A percentile compares a stretch with the other conserved stretches of the same genome.
These are phyloP conservation scores for Neosilurus mollespiculum DNA, from an alignment of 2,797 vertebrate genomes.

Conservation along the genomic window DNA sequence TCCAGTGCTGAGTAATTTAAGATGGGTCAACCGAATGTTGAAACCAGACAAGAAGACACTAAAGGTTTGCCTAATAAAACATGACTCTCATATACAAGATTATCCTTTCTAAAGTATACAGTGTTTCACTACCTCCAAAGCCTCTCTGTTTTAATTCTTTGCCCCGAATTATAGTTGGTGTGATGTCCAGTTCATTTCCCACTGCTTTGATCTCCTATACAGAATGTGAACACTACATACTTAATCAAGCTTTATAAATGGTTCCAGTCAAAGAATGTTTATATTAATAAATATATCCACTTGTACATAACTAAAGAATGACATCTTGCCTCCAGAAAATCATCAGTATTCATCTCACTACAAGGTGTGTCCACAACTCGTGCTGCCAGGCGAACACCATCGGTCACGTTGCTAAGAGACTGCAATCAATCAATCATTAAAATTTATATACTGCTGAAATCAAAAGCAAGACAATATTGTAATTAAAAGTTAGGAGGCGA, in stretches of 20 bases:
- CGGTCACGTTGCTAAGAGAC: slow-evolving; percentile 86
- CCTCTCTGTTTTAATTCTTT: slow-evolving; percentile 89
- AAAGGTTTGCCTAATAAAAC: neutral
- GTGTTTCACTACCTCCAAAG: slow-evolving; percentile 84
- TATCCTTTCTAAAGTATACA: neutral
- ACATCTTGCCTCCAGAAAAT: slow-evolving; percentile 84
- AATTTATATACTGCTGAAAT: neutral
- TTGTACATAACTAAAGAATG: neutral
- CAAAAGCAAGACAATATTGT: neutral
- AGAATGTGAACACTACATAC: slow-evolving; percentile 32
- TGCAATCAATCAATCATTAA: slow-evolving; percentile 60
- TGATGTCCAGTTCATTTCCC: slow-evolving; percentile 85
- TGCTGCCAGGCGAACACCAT: slow-evolving; percentile 90
- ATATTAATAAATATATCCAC: neutral
- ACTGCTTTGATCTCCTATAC: slow-evolving; percentile 91
- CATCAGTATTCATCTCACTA: slow-evolving; percentile 95
- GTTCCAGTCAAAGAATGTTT: neutral
- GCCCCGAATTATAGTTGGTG: slow-evolving; percentile 88
- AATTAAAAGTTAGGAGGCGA: neutral
- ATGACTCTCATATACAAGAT: neutral
- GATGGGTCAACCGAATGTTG: neutral
- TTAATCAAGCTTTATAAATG: neutral
- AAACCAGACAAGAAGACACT: neutral
- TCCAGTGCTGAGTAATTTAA: neutral
- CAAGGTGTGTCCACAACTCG: slow-evolving; percentile 96